phyloP scores from a whole-genome alignment of 1,140 invertebrate species.

The Lucilia cuprina region DNA sequence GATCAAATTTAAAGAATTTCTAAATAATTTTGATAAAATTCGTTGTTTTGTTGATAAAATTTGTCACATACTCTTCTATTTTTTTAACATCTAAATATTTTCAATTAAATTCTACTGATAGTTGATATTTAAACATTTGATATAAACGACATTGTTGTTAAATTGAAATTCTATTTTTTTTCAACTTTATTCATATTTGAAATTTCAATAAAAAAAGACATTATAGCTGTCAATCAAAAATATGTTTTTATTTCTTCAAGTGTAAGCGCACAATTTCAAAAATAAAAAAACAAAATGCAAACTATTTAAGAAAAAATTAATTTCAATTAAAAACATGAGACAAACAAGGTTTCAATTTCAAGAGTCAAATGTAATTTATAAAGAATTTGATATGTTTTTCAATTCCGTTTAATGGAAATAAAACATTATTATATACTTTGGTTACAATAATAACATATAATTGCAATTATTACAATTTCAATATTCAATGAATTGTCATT shows the following conservation, averaged over 20 bases:
- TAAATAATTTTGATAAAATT: too few relatives aligned
- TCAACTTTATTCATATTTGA: too few relatives aligned
- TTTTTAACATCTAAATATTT: too few relatives aligned
- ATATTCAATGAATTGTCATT: constrained; percentile 1
- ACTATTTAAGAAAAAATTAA: neutral
- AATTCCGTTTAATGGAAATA: neutral
- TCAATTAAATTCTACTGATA: too few relatives aligned
- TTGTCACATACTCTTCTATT: too few relatives aligned
- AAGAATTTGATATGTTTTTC: constrained; percentile 21
- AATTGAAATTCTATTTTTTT: too few relatives aligned
- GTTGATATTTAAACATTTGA: too few relatives aligned
- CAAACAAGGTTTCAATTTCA: constrained; percentile 10
- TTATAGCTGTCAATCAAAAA: neutral
- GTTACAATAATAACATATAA: neutral
- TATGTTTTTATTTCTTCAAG: neutral
- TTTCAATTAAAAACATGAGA: neutral
- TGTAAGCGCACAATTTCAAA: neutral
- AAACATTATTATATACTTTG: neutral
- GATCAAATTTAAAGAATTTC: too few relatives aligned
- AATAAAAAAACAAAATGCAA: too few relatives aligned
- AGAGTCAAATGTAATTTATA: constrained; percentile 23
- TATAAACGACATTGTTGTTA: too few relatives aligned
- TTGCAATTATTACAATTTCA: neutral
- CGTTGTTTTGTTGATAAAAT: too few relatives aligned
- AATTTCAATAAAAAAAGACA: too few relatives aligned